phyloP scores from a whole-genome alignment of 2,888 invertebrate genomes.

The Euzophera pinguis region DNA sequence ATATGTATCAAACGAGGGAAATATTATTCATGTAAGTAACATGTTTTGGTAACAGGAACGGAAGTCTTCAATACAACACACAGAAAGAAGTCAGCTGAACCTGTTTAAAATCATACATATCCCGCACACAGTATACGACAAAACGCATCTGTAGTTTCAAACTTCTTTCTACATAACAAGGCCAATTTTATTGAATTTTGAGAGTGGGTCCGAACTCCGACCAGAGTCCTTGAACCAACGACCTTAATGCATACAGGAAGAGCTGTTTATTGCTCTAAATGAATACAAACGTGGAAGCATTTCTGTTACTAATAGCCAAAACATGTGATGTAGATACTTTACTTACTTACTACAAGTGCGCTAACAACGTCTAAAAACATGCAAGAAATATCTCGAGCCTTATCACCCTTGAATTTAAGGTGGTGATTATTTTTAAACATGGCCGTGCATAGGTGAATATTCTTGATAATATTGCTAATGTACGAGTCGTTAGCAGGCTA shows the following conservation, averaged over 20 bases:
- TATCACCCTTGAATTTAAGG: background rate
- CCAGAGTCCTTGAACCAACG: background rate
- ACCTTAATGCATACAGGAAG: constrained; percentile 2
- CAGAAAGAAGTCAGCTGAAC: background rate
- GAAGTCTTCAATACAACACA: background rate
- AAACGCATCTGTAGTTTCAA: too few relatives aligned
- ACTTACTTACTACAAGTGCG: background rate
- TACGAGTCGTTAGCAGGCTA: constrained; percentile 2
- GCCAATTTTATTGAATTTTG: too few relatives aligned
- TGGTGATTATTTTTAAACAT: background rate
- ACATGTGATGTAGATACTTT: background rate
- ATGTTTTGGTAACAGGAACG: background rate
- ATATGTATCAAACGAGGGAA: background rate
- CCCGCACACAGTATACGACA: too few relatives aligned
- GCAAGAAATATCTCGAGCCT: background rate
- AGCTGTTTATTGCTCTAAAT: background rate
- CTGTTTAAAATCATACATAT: too few relatives aligned
- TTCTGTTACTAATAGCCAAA: background rate
- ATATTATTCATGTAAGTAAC: background rate
- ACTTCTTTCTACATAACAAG: too few relatives aligned
- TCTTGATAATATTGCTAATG: constrained; percentile 8
- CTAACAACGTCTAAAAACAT: background rate
- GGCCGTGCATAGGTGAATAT: background rate
- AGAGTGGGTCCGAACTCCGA: too few relatives aligned
- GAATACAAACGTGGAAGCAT: background rate